phyloP scores from a whole-genome alignment of 2,888 invertebrate species.

The Malachius bipustulatus region DNA sequence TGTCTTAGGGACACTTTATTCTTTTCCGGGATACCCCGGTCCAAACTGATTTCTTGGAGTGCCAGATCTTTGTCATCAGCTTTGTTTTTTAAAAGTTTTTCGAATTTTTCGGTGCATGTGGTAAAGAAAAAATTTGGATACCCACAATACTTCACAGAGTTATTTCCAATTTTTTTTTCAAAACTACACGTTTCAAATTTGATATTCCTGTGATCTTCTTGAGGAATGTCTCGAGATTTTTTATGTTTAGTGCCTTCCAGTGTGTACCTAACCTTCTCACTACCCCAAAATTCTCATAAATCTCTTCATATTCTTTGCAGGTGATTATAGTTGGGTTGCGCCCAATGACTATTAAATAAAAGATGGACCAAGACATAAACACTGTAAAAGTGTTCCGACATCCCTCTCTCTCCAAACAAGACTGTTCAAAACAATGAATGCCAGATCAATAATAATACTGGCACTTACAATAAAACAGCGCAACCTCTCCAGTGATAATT shows the following conservation, averaged over 20 bases:
- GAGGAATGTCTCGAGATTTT: constrained; percentile 1
- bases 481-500: too few relatives aligned
- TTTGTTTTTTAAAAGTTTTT: not conserved
- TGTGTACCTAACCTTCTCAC: not conserved
- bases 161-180: not conserved
- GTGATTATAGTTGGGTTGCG: not conserved
- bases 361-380: too few relatives aligned
- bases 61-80: not conserved
- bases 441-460: too few relatives aligned
- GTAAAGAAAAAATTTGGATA: constrained; percentile 1
- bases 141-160: not conserved
- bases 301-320: constrained; percentile 1
- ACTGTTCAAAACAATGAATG: too few relatives aligned
- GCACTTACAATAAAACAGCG: too few relatives aligned
- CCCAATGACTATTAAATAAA: not conserved
- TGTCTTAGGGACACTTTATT: not conserved
- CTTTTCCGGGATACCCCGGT: constrained; percentile 1
- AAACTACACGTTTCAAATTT: not conserved
- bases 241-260: constrained; percentile 3
- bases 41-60: constrained; percentile 1
- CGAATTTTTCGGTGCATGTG: constrained; percentile 1
- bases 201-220: constrained; percentile 2
- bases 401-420: too few relatives aligned
- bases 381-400: too few relatives aligned
- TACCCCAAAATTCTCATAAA: not conserved